phyloP scores from a whole-genome alignment of 2,113 vertebrate species.

The Turnix velox region DNA sequence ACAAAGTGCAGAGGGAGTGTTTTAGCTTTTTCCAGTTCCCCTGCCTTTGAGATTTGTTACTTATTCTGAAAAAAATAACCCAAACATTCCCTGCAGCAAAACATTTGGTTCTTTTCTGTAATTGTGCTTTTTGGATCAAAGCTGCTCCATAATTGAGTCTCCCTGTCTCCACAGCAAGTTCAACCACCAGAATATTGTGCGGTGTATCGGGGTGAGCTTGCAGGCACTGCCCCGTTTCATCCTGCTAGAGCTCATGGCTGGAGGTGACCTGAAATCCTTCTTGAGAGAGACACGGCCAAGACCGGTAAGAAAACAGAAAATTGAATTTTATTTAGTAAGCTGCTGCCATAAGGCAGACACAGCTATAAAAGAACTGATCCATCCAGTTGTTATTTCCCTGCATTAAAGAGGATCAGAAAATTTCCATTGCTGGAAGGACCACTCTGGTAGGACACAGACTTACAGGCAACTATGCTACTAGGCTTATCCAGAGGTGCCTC shows the following conservation, averaged over 20 bases:
- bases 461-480: background rate
- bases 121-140: background rate
- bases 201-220: conserved; percentile 93
- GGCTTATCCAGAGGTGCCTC: background rate
- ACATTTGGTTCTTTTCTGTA: background rate
- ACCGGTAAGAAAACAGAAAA: conserved; percentile 79
- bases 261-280: conserved; percentile 95
- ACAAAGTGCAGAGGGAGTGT: background rate
- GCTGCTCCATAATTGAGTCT: background rate
- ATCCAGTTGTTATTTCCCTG: background rate
- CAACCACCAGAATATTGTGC: conserved; percentile 98
- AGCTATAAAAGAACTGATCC: background rate
- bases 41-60: background rate
- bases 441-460: background rate
- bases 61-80: background rate
- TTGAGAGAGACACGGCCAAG: conserved; percentile 92
- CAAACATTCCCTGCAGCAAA: background rate
- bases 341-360: background rate
- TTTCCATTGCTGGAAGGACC: background rate
- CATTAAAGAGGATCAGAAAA: background rate
- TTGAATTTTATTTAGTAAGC: background rate
- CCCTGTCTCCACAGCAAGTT: conserved; percentile 85
- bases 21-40: background rate
- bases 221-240: conserved; percentile 95
- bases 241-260: conserved; percentile 95